Percentiles rank a stretch among this genome's conserved stretches.
These are phyloP conservation scores for Drosophila maculinotata DNA, from an alignment of 2,888 invertebrate species.

Conservation along the genomic window DNA sequence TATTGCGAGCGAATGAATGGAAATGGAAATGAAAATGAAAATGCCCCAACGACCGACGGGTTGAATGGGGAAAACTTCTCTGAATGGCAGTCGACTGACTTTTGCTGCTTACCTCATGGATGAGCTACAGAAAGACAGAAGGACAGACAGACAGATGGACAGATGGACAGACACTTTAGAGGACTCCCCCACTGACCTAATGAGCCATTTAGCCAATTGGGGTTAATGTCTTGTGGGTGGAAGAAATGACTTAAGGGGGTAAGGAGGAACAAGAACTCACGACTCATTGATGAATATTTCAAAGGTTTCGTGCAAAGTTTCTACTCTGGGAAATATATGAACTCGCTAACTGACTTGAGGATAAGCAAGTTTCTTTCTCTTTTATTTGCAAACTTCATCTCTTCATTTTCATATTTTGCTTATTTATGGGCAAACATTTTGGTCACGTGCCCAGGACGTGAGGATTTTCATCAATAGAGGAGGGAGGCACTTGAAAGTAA, in stretches of 20 bases:
- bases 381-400: slow-evolving; percentile 42
- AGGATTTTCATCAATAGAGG: slow-evolving; percentile 68
- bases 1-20: slow-evolving; percentile 32
- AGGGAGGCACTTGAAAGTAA: slow-evolving; percentile 33
- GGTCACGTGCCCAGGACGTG: slow-evolving; percentile 73
- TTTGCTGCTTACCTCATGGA: slow-evolving; percentile 43
- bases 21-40: slow-evolving; percentile 19
- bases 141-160: slow-evolving; percentile 12
- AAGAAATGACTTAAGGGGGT: slow-evolving; percentile 2
- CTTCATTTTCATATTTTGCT: slow-evolving; percentile 77
- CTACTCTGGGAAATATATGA: slow-evolving; percentile 56
- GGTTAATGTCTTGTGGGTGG: slow-evolving; percentile 72
- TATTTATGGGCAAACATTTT: slow-evolving; percentile 71
- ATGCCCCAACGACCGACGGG: slow-evolving; percentile 36
- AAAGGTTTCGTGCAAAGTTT: slow-evolving; percentile 63
- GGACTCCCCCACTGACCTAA: slow-evolving; percentile 79
- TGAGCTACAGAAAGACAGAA: slow-evolving; percentile 21
- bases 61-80: slow-evolving; percentile 59
- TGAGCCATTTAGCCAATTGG: slow-evolving; percentile 82
- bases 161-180: slow-evolving; percentile 13
- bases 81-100: slow-evolving; percentile 49
- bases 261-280: slow-evolving; percentile 30
- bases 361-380: slow-evolving; percentile 14
- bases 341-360: slow-evolving; percentile 57
- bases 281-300: slow-evolving; percentile 70